These are phyloP conservation scores for Torymus aiolomorphi DNA, from an alignment of 2,888 invertebrate species.

Conservation along the genomic window DNA sequence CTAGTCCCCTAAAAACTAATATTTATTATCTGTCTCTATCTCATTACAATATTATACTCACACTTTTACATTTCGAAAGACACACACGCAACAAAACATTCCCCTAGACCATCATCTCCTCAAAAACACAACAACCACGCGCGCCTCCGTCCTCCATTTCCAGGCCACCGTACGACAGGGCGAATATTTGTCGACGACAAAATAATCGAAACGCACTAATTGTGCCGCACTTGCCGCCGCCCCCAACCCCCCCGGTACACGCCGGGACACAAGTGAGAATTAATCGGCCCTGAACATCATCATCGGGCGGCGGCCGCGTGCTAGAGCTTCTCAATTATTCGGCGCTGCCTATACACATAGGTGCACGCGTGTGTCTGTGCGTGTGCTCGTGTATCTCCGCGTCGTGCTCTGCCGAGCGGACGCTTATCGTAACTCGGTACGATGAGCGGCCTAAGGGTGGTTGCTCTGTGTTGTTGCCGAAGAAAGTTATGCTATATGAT, in stretches of 20 bases:
- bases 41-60: too few species aligned
- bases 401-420: constrained; percentile 10
- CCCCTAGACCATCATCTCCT: too few species aligned
- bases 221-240: background rate
- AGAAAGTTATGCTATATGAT: too few species aligned
- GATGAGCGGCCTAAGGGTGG: background rate
- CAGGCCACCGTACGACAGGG: too few species aligned
- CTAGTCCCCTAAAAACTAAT: too few species aligned
- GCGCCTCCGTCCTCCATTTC: background rate
- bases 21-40: too few species aligned
- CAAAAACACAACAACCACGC: background rate
- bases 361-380: background rate
- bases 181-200: constrained; percentile 3
- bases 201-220: constrained; percentile 30
- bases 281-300: constrained; percentile 16
- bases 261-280: constrained; percentile 7
- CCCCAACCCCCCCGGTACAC: too few species aligned
- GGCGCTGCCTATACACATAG: too few species aligned
- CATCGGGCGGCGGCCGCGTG: background rate
- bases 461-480: too few species aligned
- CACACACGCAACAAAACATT: too few species aligned
- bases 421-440: constrained; percentile 20
- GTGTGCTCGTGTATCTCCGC: background rate
- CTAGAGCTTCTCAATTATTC: constrained; percentile 44
- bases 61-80: too few species aligned